Evolutionary conservation across 2,888 invertebrate species (phyloP), one percentile per base, ranked within the genome.

Genomic region (Heliconius charithonia): DNA sequence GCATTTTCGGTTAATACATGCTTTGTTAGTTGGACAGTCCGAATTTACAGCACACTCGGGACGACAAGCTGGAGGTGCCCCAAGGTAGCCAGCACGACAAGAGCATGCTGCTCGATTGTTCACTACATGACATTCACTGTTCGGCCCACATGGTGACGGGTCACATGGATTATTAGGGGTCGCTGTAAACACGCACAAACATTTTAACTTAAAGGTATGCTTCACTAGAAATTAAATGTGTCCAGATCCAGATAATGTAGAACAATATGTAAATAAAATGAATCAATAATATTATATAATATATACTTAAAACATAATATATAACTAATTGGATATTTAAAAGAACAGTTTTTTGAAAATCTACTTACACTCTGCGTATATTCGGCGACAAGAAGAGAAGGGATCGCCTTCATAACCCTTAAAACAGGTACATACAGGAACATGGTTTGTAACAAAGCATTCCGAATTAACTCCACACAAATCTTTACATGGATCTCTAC

Each of bases 401-500:
- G 98, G 98, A 96, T 98, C 97, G 16, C 98, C 98, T 83, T 96
- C 96, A 85, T 96, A 97, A 45, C 97, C 97, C 81, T 95, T 95
- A 51, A 96, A 92, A 85, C 98, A 98, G 63, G 97, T 96, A 87
- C 98, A 98, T 12, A 97, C 96, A 27, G 98, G 98, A 80, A 98
- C 95, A 86, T 98, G 98, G 87, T 97, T 97, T 4, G 97, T 96
- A 0, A 98, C 98, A 56, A 95, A 95, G 87, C 98, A 98, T 89
- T 97, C 97, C 13, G 98, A 97, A 86, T 98, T 97, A 0, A 96
- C 89, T 7, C 98, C 98, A 87, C 98, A 98, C 75, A 97, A 95
- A 77, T 98, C 98, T 81, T 96, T 97, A 86, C 98, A 98, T 10
- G 98, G 98, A 92, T 98, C 97, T 85, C 98, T 95, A 84, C 98